These are phyloP conservation scores for Atherinosoma microstoma DNA, from an alignment of 2,797 vertebrate genomes.

Conservation along the genomic window DNA sequence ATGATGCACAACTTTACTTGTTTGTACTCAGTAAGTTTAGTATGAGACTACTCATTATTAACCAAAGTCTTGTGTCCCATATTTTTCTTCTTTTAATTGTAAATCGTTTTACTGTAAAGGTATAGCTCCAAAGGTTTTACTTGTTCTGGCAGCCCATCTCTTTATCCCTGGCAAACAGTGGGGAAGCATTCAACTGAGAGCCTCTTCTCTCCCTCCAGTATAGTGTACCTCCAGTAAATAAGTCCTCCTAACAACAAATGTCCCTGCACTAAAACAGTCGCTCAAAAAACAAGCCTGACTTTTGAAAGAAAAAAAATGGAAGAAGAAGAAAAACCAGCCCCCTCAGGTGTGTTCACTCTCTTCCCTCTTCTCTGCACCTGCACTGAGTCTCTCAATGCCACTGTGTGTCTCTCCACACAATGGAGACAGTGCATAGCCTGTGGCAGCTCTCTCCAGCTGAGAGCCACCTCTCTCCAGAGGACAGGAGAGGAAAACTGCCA, in stretches of 20 bases:
- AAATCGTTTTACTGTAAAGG: not conserved
- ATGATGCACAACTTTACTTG: too few relatives aligned
- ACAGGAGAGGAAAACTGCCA: slow-evolving; percentile 77
- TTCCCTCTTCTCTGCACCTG: slow-evolving; percentile 77
- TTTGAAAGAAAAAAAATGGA: slow-evolving; percentile 43
- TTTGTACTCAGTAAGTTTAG: too few relatives aligned
- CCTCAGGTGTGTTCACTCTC: slow-evolving; percentile 79
- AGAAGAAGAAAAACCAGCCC: slow-evolving; percentile 40
- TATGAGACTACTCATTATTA: not conserved
- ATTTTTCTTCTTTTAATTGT: too few relatives aligned
- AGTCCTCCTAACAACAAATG: slow-evolving; percentile 68
- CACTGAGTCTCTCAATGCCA: slow-evolving; percentile 78
- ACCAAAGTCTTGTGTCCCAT: not conserved
- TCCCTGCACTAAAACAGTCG: slow-evolving; percentile 64
- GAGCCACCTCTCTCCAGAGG: slow-evolving; percentile 83
- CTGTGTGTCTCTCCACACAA: slow-evolving; percentile 80
- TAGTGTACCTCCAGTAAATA: slow-evolving; percentile 64
- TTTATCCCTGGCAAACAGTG: slow-evolving; percentile 49
- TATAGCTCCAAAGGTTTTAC: slow-evolving; percentile 24
- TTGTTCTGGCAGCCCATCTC: slow-evolving; percentile 34
- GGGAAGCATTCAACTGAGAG: slow-evolving; percentile 43
- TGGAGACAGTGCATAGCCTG: slow-evolving; percentile 76
- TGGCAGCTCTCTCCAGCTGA: slow-evolving; percentile 83
- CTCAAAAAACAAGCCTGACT: slow-evolving; percentile 67
- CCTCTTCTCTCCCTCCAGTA: slow-evolving; percentile 48